Evolutionary conservation across 2,888 invertebrate genomes (phyloP).

Genomic region (Coleophora deauratella): DNA sequence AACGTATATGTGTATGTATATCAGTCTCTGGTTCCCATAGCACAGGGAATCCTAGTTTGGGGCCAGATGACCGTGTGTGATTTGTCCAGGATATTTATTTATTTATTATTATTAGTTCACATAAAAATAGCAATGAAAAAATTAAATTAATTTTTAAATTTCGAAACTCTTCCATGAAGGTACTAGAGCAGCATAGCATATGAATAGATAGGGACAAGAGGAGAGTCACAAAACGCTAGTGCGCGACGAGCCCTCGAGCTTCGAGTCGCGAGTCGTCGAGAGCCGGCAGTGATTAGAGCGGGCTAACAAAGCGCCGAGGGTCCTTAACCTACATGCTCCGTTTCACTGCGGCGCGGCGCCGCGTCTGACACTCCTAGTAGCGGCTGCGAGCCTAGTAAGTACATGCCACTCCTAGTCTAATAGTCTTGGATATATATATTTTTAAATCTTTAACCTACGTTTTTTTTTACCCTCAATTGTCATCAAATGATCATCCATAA

Average conservation of each 20-base stretch:
- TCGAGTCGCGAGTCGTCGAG: slow-evolving; percentile 36
- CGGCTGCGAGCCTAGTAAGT: slow-evolving; percentile 51
- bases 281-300: slow-evolving; percentile 69
- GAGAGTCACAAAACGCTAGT: slow-evolving; percentile 66
- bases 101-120: too few relatives aligned
- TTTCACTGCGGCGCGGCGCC: slow-evolving; percentile 55
- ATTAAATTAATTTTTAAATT: too few relatives aligned
- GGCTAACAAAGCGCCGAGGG: slow-evolving; percentile 68
- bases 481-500: too few relatives aligned
- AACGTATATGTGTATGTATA: too few relatives aligned
- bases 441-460: slow-evolving; percentile 1
- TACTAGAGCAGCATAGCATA: slow-evolving; percentile 36
- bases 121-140: too few relatives aligned
- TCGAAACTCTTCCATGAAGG: slow-evolving; percentile 13
- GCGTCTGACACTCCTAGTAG: slow-evolving; percentile 50
- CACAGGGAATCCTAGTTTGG: too few relatives aligned
- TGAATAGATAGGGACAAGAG: slow-evolving; percentile 42
- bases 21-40: too few relatives aligned
- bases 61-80: too few relatives aligned
- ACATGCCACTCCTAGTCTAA: slow-evolving; percentile 44
- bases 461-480: slow-evolving; percentile 3
- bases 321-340: slow-evolving; percentile 72
- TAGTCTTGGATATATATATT: slow-evolving; percentile 13
- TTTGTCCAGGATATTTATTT: too few relatives aligned
- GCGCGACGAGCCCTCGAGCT: slow-evolving; percentile 53